Base-by-base conservation (phyloP, 2,113 vertebrate genomes). In the Callithrix jacchus region DNA sequence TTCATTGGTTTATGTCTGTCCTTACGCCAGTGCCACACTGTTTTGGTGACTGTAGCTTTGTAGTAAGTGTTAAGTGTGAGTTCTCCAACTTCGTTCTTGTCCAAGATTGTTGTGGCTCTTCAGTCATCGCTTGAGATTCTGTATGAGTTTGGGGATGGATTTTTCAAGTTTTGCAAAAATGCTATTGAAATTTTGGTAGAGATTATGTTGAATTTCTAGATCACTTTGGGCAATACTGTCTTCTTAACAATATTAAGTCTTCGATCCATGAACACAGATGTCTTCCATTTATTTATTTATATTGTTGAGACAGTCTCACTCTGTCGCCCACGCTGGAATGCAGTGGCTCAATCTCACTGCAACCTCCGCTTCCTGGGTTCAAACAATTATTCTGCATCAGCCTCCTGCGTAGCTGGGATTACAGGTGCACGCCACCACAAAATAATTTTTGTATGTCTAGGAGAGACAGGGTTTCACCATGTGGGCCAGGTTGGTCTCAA, bases 121-220 rank as follows among this genome's bases (percentile, higher is more conserved):
- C 18, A 40, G 4, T 37, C 37, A 1, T 45, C 37, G 21, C 45
- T 56, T 77, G 68, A 74, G 5, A 68, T 77, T 84, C 45, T 47
- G n/a, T 37, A 18, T 25, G 25, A 81, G 81, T 73, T 71, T 82
- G 87, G 49, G 40, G 13, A 49, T 61, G 25, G 25, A 9, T 49
- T 80, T 87, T 90, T 66, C 27, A 66, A 2, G 68, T 84, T 90
- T 47, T 84, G 35, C 17, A 68, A 64, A 64, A 85, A 27, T 54
- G 3, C 58, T 42, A 1, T 13, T 70, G 40, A 25, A 25, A 56
- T 76, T 54, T 54, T 37, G 45, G 52, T 17, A 68, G 32, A 17
- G 54, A 16, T 9, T 42, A 14, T 5, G 2, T 14, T 16, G 45
- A 42, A 3, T 81, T 27, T 35, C 0, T 37, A 40, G 66, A 17